Conservation (phyloP, 2,888 invertebrate genomes). For the Drosophila algonquin region DNA sequence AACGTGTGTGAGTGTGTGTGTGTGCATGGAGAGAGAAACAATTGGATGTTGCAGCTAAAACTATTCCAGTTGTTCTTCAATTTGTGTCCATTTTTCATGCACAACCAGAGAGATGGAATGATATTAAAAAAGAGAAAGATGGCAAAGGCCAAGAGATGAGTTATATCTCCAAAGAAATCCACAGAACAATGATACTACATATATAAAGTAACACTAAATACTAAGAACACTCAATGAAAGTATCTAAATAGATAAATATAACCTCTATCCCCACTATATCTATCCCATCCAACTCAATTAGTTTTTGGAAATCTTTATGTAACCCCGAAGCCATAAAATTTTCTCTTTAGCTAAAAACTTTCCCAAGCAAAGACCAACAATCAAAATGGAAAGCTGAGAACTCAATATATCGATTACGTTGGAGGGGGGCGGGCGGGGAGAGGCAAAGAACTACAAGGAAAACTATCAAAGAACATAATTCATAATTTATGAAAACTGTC, state of each 20-base stretch:
- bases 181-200: too few relatives aligned
- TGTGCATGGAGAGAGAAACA: background rate
- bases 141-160: background rate
- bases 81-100: constrained; percentile 8
- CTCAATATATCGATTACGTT: constrained; percentile 18
- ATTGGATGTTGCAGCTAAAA: background rate
- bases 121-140: background rate
- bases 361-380: background rate
- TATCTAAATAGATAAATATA: too few relatives aligned
- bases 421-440: background rate
- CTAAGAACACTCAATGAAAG: background rate
- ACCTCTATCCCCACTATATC: too few relatives aligned
- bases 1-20: background rate
- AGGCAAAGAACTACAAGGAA: constrained; percentile 31
- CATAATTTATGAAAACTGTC: constrained; percentile 57
- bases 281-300: background rate
- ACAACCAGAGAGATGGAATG: background rate
- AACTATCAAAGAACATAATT: constrained; percentile 57
- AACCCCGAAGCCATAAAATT: background rate
- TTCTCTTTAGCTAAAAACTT: background rate
- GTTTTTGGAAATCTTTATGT: background rate
- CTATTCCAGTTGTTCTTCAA: background rate
- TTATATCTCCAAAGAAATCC: background rate
- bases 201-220: too few relatives aligned
- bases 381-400: background rate